phyloP scores from a whole-genome alignment of 2,888 invertebrate species.

The Andrena praecox region DNA sequence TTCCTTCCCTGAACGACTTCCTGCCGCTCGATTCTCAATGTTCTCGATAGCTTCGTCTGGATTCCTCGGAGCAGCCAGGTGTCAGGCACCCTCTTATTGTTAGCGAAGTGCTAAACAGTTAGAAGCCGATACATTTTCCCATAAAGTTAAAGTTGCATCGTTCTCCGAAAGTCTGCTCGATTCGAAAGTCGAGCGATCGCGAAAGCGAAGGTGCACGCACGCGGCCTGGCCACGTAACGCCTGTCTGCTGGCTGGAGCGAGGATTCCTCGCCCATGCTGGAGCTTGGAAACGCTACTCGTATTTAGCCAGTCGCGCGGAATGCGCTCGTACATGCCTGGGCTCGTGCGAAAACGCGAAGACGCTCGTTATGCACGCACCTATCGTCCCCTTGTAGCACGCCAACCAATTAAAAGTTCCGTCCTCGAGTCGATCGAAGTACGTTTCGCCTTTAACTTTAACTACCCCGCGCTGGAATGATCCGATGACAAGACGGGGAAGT shows the following conservation, averaged over 20 bases:
- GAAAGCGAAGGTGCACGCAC: conserved; percentile 1
- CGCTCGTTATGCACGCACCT: conserved; percentile 47
- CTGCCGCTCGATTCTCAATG: no score
- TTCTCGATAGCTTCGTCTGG: no score
- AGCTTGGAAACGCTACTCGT: neutral
- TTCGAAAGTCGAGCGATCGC: conserved; percentile 10
- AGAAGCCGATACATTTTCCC: no score
- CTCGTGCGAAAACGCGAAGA: conserved; percentile 15
- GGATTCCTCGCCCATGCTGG: neutral
- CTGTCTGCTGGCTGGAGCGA: neutral
- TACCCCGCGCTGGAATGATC: conserved; percentile 56
- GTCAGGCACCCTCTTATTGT: no score
- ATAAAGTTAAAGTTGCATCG: no score
- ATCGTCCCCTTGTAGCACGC: conserved; percentile 27
- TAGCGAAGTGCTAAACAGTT: no score
- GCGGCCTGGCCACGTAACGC: neutral
- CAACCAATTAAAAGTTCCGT: conserved; percentile 75
- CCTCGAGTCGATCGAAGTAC: conserved; percentile 31
- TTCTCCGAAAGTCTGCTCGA: conserved; percentile 2
- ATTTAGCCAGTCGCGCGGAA: neutral
- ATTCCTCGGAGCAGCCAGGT: no score
- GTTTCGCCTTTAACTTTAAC: conserved; percentile 30
- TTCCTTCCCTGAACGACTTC: no score
- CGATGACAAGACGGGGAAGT: conserved; percentile 58
- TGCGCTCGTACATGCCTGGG: neutral